Conservation (phyloP, 2,113 vertebrate genomes). For the Perognathus longimembris region DNA sequence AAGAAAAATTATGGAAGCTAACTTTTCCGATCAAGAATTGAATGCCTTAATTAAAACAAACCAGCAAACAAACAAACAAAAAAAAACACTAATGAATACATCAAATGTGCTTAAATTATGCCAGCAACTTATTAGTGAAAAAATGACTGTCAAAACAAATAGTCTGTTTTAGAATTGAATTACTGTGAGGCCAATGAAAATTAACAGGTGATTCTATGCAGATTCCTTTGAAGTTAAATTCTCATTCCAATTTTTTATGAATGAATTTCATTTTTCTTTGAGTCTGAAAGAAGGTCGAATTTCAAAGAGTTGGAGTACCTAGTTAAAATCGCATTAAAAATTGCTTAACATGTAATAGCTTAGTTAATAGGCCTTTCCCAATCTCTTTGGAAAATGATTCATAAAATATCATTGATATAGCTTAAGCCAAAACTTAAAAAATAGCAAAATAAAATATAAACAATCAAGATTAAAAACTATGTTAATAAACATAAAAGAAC, state of each 20-base stretch:
- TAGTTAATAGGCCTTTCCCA: background rate
- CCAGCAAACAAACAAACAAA: background rate
- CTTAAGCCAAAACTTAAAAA: conserved; percentile 26
- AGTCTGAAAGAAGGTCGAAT: background rate
- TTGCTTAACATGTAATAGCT: background rate
- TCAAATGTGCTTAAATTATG: conserved; percentile 27
- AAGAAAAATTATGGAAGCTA: background rate
- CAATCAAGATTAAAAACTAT: background rate
- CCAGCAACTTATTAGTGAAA: background rate
- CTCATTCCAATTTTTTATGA: conserved; percentile 35
- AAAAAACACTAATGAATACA: background rate
- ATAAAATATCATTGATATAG: conserved; percentile 5
- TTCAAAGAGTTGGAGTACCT: background rate
- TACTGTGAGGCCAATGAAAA: conserved; percentile 7
- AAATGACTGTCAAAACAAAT: conserved; percentile 30
- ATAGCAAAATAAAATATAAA: background rate
- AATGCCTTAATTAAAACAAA: conserved; percentile 1
- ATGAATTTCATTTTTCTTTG: conserved; percentile 44
- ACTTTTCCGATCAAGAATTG: background rate
- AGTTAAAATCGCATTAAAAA: background rate
- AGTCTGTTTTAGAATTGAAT: conserved; percentile 24
- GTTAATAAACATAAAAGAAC: background rate
- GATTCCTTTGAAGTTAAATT: conserved; percentile 16
- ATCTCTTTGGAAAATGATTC: conserved; percentile 11
- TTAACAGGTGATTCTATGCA: background rate